Conservation (phyloP, 2,113 vertebrate species). For the Lycaon pictus region DNA sequence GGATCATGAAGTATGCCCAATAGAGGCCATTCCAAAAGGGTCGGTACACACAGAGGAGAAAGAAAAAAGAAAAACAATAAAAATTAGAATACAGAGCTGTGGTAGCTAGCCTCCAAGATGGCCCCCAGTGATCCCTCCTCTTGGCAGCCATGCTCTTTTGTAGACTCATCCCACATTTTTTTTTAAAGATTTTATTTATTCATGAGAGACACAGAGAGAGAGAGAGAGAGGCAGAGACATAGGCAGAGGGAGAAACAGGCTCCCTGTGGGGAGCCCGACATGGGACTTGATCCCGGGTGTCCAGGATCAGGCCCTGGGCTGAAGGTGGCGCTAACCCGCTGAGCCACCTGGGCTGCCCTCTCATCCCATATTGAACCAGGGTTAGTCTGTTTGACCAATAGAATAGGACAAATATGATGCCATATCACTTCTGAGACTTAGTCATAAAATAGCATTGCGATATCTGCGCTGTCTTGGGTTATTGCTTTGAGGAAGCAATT, state of each 20-base stretch:
- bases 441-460: neutral
- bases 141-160: rapidly evolving
- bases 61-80: neutral
- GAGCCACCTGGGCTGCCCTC: too few species aligned
- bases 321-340: too few species aligned
- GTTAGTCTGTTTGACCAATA: neutral
- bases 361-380: neutral
- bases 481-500: neutral
- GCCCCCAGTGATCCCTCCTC: neutral
- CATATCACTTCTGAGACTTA: neutral
- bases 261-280: rapidly evolving
- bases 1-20: neutral
- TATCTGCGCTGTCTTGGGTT: neutral
- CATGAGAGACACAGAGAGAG: too few species aligned
- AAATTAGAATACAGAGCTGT: neutral
- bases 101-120: neutral
- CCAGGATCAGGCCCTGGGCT: too few species aligned
- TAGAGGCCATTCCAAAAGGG: neutral
- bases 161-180: neutral
- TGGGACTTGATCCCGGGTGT: too few species aligned
- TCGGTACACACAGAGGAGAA: neutral
- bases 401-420: neutral
- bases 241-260: too few species aligned
- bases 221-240: too few species aligned
- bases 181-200: too few species aligned